Base-by-base conservation (phyloP, 1,140 invertebrate genomes). In the Reticulitermes speratus region DNA sequence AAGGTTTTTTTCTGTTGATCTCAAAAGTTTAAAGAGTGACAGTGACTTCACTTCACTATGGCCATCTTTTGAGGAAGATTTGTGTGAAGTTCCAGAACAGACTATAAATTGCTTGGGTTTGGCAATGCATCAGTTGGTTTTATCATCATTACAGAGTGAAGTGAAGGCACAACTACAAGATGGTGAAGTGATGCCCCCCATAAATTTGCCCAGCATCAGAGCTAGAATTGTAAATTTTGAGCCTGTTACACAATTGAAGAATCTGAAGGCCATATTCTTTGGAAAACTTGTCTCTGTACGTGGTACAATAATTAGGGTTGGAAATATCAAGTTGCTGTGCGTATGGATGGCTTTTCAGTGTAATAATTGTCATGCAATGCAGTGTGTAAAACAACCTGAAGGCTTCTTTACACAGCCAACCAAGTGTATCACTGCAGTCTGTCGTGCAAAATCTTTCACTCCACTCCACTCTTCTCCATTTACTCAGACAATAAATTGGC, bases 261-360 rank as follows among this genome's bases (percentile, higher is more conserved):
- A 95, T 90, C 91, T 98, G 52, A 97, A 96, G 93, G 93, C 96
- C 12, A 95, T 94, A 90, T 94, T 93, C 90, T 96, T 95, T 93
- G 96, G 96, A 96, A 97, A 97, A 92, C 93, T 98, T 88, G 93
- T 98, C 3, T 94, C 95, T 32, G 93, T 98, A 5, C 94, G 95
- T 89, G 98, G 98, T 0, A 97, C 96, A 87, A 96, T 99, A 0
- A 96, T 97, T 85, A 93, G 97, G 89, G 95, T 97, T 16, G 94
- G 96, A 30, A 95, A 95, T 90, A 92, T 95, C 9, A 96, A 95
- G 87, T 93, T 96, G 30, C 91, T 95, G 45, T 95, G 96, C 88
- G 94, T 94, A 25, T 94, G 94, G 89, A 93, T 98, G 91, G 94
- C 95, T n/a, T 98, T 98, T 92, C 91, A 90, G 48, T 96, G 95